phyloP scores from a whole-genome alignment of 2,113 vertebrate species.

The Saguinus imperator region DNA sequence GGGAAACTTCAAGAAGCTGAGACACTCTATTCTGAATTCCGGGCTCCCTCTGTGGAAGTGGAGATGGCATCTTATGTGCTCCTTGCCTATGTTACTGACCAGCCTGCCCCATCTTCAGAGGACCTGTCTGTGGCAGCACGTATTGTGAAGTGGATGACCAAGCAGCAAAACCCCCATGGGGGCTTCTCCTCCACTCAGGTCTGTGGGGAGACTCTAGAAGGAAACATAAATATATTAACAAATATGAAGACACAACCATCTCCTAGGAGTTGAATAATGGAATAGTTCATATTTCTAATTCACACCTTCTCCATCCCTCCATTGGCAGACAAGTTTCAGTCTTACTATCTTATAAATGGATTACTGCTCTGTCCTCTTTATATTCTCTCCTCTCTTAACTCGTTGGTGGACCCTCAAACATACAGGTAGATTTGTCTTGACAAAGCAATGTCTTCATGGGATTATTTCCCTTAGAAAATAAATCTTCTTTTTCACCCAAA shows the following conservation, averaged over 20 bases:
- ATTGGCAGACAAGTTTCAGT: neutral
- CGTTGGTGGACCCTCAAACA: neutral
- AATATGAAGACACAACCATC: neutral
- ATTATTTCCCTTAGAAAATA: neutral
- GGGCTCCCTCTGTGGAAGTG: constrained; percentile 84
- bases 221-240: neutral
- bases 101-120: constrained; percentile 70
- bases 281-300: neutral
- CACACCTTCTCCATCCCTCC: neutral
- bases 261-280: neutral
- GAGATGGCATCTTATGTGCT: constrained; percentile 88
- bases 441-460: neutral
- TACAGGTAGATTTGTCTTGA: neutral
- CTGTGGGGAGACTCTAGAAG: neutral
- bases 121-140: constrained; percentile 75
- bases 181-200: constrained; percentile 91
- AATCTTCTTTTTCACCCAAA: neutral
- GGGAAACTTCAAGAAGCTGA: neutral
- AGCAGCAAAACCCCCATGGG: constrained; percentile 87
- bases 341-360: neutral
- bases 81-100: constrained; percentile 83
- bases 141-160: constrained; percentile 87
- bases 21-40: neutral
- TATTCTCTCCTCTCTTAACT: neutral
- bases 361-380: neutral